A percentile compares a stretch with the other conserved stretches of the same genome.
These are phyloP conservation scores for Rhogogaster chlorosoma DNA, from an alignment of 2,888 invertebrate genomes.

Conservation along the genomic window DNA sequence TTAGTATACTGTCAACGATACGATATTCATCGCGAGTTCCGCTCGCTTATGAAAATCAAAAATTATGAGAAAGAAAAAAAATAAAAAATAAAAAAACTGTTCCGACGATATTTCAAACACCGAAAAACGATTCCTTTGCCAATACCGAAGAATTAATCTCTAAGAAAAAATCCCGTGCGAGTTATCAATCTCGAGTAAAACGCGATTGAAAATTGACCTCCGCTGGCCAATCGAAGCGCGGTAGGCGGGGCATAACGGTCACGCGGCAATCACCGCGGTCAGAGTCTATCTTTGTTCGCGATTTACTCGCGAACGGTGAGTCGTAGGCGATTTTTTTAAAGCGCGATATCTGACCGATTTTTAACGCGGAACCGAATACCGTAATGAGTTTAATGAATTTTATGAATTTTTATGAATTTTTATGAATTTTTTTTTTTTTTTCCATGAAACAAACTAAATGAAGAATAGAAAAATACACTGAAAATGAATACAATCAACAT, in stretches of 20 bases:
- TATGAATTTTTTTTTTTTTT: no score
- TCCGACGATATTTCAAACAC: neutral
- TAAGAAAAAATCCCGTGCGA: constrained; percentile 6
- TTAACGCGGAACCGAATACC: neutral
- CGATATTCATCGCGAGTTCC: neutral
- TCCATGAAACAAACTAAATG: neutral
- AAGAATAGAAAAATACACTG: neutral
- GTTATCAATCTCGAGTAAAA: neutral
- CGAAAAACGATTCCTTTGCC: neutral
- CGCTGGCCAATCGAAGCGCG: neutral
- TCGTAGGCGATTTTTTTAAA: neutral
- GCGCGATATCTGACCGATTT: neutral
- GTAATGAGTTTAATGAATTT: neutral
- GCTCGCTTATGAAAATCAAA: neutral
- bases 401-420: neutral
- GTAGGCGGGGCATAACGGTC: neutral
- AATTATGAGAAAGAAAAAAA: neutral
- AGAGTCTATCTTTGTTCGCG: neutral
- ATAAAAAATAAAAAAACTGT: neutral
- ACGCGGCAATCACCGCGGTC: neutral
- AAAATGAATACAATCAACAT: neutral
- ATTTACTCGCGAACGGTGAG: constrained; percentile 20
- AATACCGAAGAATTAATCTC: neutral
- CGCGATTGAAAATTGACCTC: neutral
- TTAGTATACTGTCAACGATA: neutral